Conservation (phyloP, 2,113 vertebrate species). For the Cyprinodon tularosa region DNA sequence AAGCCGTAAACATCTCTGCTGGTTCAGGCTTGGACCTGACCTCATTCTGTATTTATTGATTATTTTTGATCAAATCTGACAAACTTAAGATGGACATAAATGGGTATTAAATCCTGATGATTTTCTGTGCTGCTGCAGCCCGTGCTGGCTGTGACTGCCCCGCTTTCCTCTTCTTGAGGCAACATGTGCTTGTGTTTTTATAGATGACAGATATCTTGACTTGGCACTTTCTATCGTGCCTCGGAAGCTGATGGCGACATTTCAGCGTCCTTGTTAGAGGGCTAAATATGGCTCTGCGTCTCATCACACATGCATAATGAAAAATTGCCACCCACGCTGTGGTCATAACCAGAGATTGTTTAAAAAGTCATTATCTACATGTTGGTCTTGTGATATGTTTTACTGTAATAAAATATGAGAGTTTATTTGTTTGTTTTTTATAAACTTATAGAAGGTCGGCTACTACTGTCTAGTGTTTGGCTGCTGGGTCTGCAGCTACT, state of each 20-base stretch:
- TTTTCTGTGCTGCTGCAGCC: constrained; percentile 10
- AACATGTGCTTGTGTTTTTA: constrained; percentile 49
- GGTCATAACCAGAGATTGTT: neutral
- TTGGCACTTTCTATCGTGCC: constrained; percentile 59
- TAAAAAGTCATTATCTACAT: neutral
- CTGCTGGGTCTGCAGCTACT: neutral
- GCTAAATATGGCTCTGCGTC: constrained; percentile 4
- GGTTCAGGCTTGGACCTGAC: constrained; percentile 1
- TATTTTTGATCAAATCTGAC: neutral
- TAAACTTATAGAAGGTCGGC: neutral
- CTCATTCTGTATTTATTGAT: neutral
- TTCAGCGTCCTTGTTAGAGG: constrained; percentile 57
- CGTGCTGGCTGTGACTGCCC: constrained; percentile 37
- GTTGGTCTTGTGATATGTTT: neutral
- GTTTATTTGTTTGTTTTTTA: neutral
- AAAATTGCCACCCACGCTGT: neutral
- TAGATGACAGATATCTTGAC: constrained; percentile 68
- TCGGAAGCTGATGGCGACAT: constrained; percentile 52
- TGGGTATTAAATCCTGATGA: neutral
- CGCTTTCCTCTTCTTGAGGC: constrained; percentile 37
- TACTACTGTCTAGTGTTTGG: neutral
- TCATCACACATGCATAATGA: neutral
- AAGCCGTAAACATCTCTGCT: constrained; percentile 8
- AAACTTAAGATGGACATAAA: neutral
- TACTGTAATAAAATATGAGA: neutral